Conservation (phyloP, 2,113 vertebrate species). For the Alces alces region DNA sequence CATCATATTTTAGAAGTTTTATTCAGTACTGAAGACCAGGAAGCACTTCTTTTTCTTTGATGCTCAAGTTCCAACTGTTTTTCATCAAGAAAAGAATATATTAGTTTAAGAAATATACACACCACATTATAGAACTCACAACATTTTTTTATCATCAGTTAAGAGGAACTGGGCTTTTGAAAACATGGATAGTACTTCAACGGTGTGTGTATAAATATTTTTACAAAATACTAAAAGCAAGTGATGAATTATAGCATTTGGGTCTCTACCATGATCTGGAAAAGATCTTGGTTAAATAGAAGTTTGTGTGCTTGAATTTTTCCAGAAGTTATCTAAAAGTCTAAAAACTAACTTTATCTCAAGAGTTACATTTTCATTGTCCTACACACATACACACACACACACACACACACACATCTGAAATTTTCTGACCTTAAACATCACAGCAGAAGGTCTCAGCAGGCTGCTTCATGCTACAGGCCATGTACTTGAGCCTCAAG, state of each 20-base stretch:
- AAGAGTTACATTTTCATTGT: neutral
- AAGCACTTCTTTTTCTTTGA: neutral
- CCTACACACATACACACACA: neutral
- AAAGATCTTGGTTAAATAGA: neutral
- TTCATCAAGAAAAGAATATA: neutral
- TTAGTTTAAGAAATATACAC: neutral
- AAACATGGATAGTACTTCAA: neutral
- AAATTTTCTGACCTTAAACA: neutral
- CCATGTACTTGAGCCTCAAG: neutral
- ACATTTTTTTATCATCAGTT: neutral
- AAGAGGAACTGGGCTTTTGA: neutral
- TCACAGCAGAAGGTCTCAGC: neutral
- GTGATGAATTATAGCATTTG: neutral
- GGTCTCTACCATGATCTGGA: neutral
- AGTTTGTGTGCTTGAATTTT: neutral
- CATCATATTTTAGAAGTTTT: neutral
- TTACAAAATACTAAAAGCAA: neutral
- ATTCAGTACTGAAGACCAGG: neutral
- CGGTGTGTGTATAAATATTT: neutral
- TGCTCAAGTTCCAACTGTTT: neutral
- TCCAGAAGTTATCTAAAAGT: neutral
- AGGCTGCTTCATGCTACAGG: neutral
- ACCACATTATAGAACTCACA: neutral
- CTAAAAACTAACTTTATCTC: neutral
- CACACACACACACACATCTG: neutral